Conservation (phyloP, 2,113 vertebrate genomes). For the Vulpes vulpes region DNA sequence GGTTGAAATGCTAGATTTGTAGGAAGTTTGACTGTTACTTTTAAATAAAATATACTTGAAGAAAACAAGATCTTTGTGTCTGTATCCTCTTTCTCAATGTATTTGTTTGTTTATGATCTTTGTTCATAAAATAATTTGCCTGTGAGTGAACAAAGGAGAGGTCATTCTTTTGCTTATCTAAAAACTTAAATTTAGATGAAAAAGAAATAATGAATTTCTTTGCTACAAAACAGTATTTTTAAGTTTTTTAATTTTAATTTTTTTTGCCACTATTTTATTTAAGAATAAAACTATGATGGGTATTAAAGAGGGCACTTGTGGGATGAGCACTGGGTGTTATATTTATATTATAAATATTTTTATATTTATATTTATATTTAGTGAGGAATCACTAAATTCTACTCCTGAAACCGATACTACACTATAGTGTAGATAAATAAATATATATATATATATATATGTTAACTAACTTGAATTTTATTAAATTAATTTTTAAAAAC, state of each 20-base stretch:
- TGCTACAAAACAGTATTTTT: neutral
- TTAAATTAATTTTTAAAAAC: neutral
- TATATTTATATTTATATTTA: too few relatives aligned
- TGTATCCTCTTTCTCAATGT: neutral
- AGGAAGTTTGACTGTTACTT: neutral
- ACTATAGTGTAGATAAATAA: neutral
- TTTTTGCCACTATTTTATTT: neutral
- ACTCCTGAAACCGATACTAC: neutral
- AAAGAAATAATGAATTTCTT: neutral
- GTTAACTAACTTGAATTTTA: neutral
- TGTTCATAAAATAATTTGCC: neutral
- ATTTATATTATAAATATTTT: neutral
- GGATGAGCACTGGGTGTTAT: neutral
- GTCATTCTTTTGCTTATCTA: neutral
- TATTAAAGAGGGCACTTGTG: neutral
- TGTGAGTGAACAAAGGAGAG: neutral
- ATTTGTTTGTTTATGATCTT: neutral
- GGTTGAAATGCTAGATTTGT: conserved; percentile 25
- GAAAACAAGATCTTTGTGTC: neutral
- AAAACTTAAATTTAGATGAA: neutral
- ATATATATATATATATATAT: neutral
- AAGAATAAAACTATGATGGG: neutral
- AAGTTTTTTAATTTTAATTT: neutral
- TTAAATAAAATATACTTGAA: neutral
- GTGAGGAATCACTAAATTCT: neutral